Evolutionary conservation across 1,140 invertebrate species (phyloP), one percentile per base, ranked within the genome.

Genomic region (Danaus melanippus): DNA sequence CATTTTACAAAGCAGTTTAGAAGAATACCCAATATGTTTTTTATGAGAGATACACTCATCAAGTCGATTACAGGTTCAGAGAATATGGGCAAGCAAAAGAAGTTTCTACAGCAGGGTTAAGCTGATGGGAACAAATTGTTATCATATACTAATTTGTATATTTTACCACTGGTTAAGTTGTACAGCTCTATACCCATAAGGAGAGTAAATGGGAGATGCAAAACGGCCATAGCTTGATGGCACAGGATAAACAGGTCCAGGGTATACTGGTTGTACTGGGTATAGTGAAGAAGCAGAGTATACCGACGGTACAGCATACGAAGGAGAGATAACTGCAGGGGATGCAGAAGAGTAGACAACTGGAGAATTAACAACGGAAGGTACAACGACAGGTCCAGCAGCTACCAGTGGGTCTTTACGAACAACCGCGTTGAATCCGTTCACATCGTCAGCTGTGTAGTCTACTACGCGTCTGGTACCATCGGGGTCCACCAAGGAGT

Each of bases 351-450:
- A 11, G 17, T 49, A 17, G 42, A 50, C 48, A 11, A 45, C 45
- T 42, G 41, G 49, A n/a, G 50, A 17, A 3, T 21, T 46, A 40
- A 53, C 15, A 12, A 50, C 52, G 12, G 55, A 47, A 17, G 62
- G 48, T 12, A 58, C 61, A 17, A 58, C 57, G 7, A 64, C 52
- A 10, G 69, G 55, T 12, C 67, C 59, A 43, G 69, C 73, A 12
- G 67, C 66, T 10, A 67, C 65, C 21, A 63, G 64, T 15, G 78
- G 71, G 43, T 83, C 80, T 40, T 85, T 84, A 44, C 83, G 74
- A 9, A 88, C 86, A 12, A 87, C 75, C 10, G 87, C 86, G 62
- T 88, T 88, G 66, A 88, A 88, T 9, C 87, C 87, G 55, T 77
- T 87, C 17, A 87, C 70, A 48, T 79, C 84, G 65, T 87, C 87